Evolutionary conservation across 2,113 vertebrate species (phyloP), one percentile per base, ranked within the genome.

Genomic region (Redunca redunca): DNA sequence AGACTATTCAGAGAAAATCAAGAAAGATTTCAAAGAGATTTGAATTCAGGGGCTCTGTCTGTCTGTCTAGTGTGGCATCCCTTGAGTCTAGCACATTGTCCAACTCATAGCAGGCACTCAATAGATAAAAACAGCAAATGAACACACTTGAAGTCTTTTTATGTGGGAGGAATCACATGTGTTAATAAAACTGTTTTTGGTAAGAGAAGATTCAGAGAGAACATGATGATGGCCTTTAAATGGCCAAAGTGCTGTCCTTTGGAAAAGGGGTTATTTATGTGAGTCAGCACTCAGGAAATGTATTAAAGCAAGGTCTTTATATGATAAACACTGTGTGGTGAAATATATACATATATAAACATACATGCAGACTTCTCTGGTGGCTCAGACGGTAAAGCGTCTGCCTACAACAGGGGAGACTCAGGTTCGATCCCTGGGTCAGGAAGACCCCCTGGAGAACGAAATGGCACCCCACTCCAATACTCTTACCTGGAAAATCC

Each of bases 351-450:
- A 40, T 21, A n/a, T 43, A 21, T n/a, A 33, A 16, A 21, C 78
- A 36, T 13, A 74, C n/a, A 71, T 23, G 15, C 7, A 1, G n/a
- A 36, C 64, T 36, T 36, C 64, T 4, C 28, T 2, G n/a, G 64
- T 9, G n/a, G n/a, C n/a, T 36, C 33, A 36, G 8, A 10, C 0
- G 0, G 16, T 67, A 21, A 71, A 71, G n/a, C 4, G 0, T 71
- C 17, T 71, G n/a, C 64, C n/a, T 71, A 11, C n/a, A 71, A 5
- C 11, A n/a, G 3, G 33, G 33, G 64, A 71, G 64, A 71, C 9
- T 8, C 2, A 3, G 9, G 17, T 71, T 36, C 9, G 0, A 36
- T 71, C 64, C n/a, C 17, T 36, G 64, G 64, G 64, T 71, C 30
- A 33, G 64, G 17, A 21, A 71, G 64, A 71, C 4, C 64, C n/a